Percentiles rank a stretch among this genome's conserved stretches.
Evolutionary conservation across 2,888 invertebrate species (phyloP).

Genomic region (Bombylius discolor): DNA sequence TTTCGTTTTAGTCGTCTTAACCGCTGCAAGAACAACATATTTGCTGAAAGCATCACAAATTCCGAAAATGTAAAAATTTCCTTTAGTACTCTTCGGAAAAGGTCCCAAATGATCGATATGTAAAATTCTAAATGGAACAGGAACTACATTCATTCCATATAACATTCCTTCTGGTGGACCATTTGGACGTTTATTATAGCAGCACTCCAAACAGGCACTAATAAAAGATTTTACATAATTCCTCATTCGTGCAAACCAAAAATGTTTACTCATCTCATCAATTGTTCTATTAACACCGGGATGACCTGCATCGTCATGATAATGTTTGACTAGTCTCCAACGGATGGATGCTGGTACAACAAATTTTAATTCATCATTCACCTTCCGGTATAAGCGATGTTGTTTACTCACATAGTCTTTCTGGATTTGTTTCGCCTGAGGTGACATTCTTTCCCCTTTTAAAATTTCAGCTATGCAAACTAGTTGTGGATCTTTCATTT

Average conservation of each 20-base stretch:
- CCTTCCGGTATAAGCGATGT: no score
- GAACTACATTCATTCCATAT: no score
- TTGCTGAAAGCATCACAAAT: conserved; percentile 11
- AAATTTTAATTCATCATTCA: neutral
- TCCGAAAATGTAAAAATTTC: no score
- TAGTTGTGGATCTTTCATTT: conserved; percentile 7
- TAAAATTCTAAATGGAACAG: conserved; percentile 10
- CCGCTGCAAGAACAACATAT: conserved; percentile 11
- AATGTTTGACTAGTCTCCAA: conserved; percentile 1
- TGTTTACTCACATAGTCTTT: neutral
- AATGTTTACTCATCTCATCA: neutral
- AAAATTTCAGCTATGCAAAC: neutral
- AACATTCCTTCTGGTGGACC: no score
- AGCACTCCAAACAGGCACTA: no score
- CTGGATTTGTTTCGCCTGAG: no score
- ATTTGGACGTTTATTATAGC: no score
- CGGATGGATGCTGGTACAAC: neutral
- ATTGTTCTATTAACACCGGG: conserved; percentile 6
- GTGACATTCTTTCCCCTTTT: no score
- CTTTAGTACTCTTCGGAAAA: no score
- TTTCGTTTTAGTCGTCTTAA: conserved; percentile 10
- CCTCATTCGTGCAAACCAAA: no score
- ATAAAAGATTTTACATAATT: no score
- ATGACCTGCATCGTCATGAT: conserved; percentile 7
- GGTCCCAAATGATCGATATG: no score